A percentile compares a stretch with the other conserved stretches of the same genome.
phyloP scores from a whole-genome alignment of 2,888 invertebrate genomes.

The Drosophila leonis region DNA sequence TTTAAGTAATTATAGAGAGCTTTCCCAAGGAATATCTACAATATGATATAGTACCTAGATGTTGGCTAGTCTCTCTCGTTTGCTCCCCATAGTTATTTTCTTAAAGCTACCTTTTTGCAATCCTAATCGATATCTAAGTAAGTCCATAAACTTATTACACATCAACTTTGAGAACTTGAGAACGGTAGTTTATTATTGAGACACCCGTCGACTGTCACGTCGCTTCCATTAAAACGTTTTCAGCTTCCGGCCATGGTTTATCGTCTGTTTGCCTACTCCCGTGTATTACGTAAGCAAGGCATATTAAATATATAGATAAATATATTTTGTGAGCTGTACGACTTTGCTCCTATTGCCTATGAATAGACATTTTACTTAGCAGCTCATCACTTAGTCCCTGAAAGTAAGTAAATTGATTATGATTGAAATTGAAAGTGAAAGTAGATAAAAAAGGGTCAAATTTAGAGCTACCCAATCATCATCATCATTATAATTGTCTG shows the following conservation, averaged over 20 bases:
- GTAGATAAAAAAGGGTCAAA: not conserved
- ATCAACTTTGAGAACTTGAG: not conserved
- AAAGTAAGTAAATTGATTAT: not conserved
- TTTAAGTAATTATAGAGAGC: not conserved
- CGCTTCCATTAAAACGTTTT: conserved; percentile 27
- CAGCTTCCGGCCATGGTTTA: conserved; percentile 46
- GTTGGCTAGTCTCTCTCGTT: too few relatives aligned
- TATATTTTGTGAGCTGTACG: not conserved
- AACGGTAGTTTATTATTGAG: conserved; percentile 5
- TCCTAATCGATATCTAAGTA: not conserved
- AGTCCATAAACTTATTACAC: not conserved
- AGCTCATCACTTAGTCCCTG: conserved; percentile 2
- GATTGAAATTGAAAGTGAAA: not conserved
- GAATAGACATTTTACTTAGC: not conserved
- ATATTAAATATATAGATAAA: not conserved
- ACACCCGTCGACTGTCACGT: conserved; percentile 46
- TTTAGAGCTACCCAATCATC: conserved; percentile 27
- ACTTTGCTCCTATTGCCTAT: not conserved
- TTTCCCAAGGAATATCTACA: not conserved
- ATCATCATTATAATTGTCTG: not conserved
- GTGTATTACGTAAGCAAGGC: conserved; percentile 34
- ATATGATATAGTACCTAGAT: not conserved
- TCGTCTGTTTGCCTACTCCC: conserved; percentile 11
- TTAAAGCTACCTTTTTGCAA: not conserved
- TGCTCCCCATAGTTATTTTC: not conserved